A percentile compares a stretch with the other conserved stretches of the same genome.
These are phyloP conservation scores for Thalassarche chlororhynchos DNA, from an alignment of 2,113 vertebrate species.

Conservation along the genomic window DNA sequence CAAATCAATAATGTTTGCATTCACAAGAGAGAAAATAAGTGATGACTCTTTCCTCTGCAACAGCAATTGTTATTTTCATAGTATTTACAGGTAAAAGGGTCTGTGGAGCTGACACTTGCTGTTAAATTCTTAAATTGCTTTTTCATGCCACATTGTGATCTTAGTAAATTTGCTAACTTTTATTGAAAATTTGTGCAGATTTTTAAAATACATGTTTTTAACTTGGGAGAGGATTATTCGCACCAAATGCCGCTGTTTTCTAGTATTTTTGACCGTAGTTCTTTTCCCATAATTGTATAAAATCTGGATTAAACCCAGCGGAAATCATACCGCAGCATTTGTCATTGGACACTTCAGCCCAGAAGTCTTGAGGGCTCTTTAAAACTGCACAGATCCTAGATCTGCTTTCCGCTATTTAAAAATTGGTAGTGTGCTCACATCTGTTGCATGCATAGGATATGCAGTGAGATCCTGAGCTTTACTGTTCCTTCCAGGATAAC, in stretches of 20 bases:
- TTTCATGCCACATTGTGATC: not conserved
- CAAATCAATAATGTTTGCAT: constrained; percentile 45
- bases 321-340: not conserved
- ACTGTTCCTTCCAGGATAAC: not conserved
- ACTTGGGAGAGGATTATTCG: not conserved
- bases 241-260: not conserved
- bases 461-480: not conserved
- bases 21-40: constrained; percentile 9
- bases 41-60: constrained; percentile 1
- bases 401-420: not conserved
- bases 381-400: not conserved
- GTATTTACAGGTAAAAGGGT: not conserved
- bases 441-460: not conserved
- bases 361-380: not conserved
- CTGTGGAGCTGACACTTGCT: not conserved
- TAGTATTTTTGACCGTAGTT: not conserved
- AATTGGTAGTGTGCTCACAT: not conserved
- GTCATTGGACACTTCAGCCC: not conserved
- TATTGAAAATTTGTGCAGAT: not conserved
- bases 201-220: not conserved
- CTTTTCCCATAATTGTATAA: not conserved
- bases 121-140: constrained; percentile 23
- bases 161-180: constrained; percentile 4
- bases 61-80: not conserved
- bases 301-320: not conserved